phyloP scores from a whole-genome alignment of 92 coral and sea anemone genomes.

The Umimayanthus kanabou region DNA sequence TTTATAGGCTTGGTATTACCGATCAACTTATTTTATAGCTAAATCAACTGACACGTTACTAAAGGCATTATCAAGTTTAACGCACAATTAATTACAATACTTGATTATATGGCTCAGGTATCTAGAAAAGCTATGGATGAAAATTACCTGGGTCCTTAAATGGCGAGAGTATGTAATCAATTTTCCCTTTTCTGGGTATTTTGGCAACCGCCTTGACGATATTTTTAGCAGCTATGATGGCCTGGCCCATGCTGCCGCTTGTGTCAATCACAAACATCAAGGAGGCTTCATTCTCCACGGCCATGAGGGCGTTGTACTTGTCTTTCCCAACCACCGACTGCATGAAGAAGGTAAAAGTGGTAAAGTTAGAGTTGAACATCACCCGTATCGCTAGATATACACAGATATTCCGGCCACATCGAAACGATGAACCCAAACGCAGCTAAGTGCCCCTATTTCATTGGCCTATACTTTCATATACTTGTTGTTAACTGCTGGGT shows the following conservation, averaged over 20 bases:
- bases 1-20: too few relatives aligned
- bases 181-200: neutral
- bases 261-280: conserved; percentile 15
- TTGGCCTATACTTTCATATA: too few relatives aligned
- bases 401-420: too few relatives aligned
- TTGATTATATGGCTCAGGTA: too few relatives aligned
- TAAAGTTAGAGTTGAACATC: neutral
- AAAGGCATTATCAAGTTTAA: too few relatives aligned
- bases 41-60: too few relatives aligned
- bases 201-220: neutral
- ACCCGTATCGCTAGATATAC: neutral
- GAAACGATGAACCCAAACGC: too few relatives aligned
- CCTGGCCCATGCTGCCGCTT: conserved; percentile 1
- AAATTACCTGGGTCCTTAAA: conserved; percentile 4
- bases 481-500: too few relatives aligned
- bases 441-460: too few relatives aligned
- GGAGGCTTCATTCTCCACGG: neutral
- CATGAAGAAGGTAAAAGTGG: neutral
- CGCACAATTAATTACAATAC: too few relatives aligned
- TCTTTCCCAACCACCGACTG: conserved; percentile 9
- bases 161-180: conserved; percentile 9
- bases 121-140: too few relatives aligned
- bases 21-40: too few relatives aligned
- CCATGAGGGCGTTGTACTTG: neutral
- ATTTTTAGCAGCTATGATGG: neutral